Conservation (phyloP, 1,140 invertebrate species). For the Acromyrmex heyeri region DNA sequence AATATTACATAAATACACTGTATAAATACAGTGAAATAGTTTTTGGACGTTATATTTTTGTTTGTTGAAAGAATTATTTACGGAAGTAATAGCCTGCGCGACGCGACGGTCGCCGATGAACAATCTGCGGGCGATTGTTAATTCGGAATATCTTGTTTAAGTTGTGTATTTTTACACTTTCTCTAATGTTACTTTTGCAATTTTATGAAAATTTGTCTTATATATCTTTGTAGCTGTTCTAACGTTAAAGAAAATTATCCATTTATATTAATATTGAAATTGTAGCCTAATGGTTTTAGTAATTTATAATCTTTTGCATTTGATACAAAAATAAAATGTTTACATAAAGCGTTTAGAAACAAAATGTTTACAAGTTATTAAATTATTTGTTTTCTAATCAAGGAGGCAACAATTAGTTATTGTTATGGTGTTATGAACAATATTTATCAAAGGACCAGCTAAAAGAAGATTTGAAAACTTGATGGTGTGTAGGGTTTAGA, state of each 20-base stretch:
- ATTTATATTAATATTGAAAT: not conserved
- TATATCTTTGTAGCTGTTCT: not conserved
- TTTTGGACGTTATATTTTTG: not conserved
- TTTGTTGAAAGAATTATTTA: not conserved
- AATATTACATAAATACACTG: not conserved
- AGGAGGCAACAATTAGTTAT: too few relatives aligned
- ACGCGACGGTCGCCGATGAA: not conserved
- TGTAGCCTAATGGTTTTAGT: not conserved
- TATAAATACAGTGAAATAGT: too few relatives aligned
- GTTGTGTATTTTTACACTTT: not conserved
- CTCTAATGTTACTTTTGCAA: not conserved
- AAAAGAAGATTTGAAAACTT: constrained; percentile 56
- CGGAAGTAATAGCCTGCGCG: not conserved
- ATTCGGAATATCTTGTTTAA: not conserved
- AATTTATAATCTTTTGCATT: not conserved
- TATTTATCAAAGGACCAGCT: constrained; percentile 5
- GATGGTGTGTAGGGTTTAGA: constrained; percentile 55
- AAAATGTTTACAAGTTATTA: not conserved
- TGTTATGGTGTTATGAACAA: not conserved
- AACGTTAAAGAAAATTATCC: not conserved
- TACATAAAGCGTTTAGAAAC: not conserved
- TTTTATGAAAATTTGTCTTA: not conserved
- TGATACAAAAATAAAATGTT: not conserved
- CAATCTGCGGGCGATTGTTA: not conserved
- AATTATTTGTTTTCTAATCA: not conserved